A percentile compares a stretch with the other conserved stretches of the same genome.
phyloP scores from a whole-genome alignment of 2,797 vertebrate genomes.

The Notolepis coatsorum region DNA sequence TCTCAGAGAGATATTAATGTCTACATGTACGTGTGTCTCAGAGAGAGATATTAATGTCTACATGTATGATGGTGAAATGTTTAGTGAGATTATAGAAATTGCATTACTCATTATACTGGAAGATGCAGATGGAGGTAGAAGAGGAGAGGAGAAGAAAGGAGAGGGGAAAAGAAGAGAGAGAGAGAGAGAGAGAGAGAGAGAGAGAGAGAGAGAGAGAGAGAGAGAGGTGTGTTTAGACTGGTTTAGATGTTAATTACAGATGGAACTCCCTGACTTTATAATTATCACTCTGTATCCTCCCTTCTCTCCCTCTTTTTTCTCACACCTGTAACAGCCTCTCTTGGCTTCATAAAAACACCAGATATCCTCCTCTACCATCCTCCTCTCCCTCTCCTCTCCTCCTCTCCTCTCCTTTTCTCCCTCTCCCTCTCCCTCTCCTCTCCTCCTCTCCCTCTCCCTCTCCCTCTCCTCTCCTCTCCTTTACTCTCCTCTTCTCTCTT shows the following conservation, averaged over 20 bases:
- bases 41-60: too few relatives aligned
- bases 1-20: too few relatives aligned
- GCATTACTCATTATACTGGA: too few relatives aligned
- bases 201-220: constrained; percentile 15
- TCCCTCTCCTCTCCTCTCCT: neutral
- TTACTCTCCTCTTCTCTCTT: neutral
- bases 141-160: constrained; percentile 39
- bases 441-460: constrained; percentile 26
- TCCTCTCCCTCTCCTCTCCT: neutral
- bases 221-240: constrained; percentile 43
- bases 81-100: too few relatives aligned
- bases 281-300: constrained; percentile 40
- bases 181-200: too few relatives aligned
- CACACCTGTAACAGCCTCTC: neutral
- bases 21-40: too few relatives aligned
- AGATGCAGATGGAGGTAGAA: too few relatives aligned
- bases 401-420: constrained; percentile 12
- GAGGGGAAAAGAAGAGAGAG: too few relatives aligned
- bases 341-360: neutral
- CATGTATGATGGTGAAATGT: too few relatives aligned
- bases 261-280: constrained; percentile 55
- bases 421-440: constrained; percentile 46
- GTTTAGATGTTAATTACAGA: constrained; percentile 60
- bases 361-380: neutral
- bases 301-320: neutral